phyloP scores from a whole-genome alignment of 1,140 invertebrate genomes.

The Vanessa atalanta region DNA sequence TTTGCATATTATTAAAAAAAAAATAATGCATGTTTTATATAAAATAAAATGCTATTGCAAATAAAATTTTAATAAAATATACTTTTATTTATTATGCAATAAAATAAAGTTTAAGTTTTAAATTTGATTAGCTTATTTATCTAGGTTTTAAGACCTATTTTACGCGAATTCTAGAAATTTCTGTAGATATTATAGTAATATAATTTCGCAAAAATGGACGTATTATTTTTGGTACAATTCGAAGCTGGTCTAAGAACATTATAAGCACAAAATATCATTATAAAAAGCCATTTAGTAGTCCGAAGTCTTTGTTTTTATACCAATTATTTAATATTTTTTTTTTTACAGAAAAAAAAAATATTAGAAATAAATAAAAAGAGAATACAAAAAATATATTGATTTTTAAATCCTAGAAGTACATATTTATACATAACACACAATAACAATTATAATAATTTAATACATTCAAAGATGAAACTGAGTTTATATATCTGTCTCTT shows the following conservation, averaged over 20 bases:
- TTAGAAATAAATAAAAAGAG: too few species aligned
- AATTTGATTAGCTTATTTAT: background rate
- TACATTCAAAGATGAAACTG: background rate
- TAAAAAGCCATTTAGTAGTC: conserved; percentile 29
- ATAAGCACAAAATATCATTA: conserved; percentile 20
- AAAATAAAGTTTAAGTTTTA: background rate
- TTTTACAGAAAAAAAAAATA: background rate
- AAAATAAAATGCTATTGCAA: background rate
- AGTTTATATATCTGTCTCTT: conserved; percentile 36
- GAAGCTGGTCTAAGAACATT: conserved; percentile 23
- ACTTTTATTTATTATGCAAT: background rate
- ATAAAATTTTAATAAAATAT: background rate
- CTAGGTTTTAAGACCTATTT: conserved; percentile 5
- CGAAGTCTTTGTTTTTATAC: conserved; percentile 15
- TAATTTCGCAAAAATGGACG: conserved; percentile 44
- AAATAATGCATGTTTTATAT: too few species aligned
- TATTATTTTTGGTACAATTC: conserved; percentile 39
- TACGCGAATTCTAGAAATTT: conserved; percentile 6
- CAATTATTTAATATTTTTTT: background rate
- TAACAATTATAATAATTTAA: conserved; percentile 12
- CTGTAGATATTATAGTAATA: conserved; percentile 21
- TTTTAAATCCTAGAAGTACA: too few species aligned
- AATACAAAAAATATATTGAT: too few species aligned
- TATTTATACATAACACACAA: conserved; percentile 3
- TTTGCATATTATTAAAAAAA: too few species aligned